phyloP scores from a whole-genome alignment of 2,113 vertebrate genomes.

The Benitochromis conjunctus region DNA sequence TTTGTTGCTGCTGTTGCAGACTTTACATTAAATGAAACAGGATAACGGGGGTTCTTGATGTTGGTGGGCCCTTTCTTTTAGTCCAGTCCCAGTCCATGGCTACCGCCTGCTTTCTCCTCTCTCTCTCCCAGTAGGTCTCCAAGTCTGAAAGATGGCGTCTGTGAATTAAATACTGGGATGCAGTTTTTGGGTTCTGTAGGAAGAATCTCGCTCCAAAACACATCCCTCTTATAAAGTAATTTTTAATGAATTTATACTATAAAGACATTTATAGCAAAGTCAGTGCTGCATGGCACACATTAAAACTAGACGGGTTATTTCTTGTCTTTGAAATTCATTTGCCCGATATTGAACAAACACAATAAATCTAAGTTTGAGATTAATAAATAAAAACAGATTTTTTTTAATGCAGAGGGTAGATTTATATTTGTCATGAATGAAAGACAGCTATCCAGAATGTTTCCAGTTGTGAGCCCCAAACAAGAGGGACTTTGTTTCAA shows the following conservation, averaged over 20 bases:
- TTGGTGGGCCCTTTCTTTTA: fast-evolving
- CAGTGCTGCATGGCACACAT: neutral
- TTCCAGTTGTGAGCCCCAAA: neutral
- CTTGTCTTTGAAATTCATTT: neutral
- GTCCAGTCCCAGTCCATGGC: neutral
- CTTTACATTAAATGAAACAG: neutral
- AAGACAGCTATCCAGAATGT: neutral
- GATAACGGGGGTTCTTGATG: neutral
- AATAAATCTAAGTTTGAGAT: neutral
- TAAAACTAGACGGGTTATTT: fast-evolving
- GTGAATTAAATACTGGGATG: neutral
- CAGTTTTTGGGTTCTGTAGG: neutral
- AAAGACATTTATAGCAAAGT: neutral
- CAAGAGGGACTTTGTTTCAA: neutral
- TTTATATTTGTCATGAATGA: neutral
- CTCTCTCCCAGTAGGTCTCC: neutral
- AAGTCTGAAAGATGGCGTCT: neutral
- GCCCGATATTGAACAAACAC: neutral
- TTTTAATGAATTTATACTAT: neutral
- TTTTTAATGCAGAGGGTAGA: neutral
- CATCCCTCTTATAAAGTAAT: neutral
- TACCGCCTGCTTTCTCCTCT: neutral
- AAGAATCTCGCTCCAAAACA: neutral
- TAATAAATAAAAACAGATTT: neutral
- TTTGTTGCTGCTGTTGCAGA: fast-evolving